Conservation (phyloP, 2,113 vertebrate genomes). For the Ptyas mucosa region DNA sequence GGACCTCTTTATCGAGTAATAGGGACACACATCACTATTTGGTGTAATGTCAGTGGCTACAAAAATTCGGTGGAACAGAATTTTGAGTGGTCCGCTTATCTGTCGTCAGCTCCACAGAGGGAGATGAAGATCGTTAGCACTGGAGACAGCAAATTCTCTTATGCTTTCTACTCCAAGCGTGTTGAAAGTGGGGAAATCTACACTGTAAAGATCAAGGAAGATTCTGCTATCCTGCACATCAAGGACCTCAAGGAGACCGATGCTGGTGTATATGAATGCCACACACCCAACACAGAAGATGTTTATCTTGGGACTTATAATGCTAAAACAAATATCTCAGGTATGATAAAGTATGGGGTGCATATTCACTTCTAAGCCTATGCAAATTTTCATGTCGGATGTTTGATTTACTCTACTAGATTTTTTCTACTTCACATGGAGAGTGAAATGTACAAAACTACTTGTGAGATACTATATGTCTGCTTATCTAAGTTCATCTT, state of each 20-base stretch:
- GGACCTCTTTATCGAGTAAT: conserved; percentile 77
- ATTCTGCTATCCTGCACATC: conserved; percentile 83
- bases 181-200: conserved; percentile 82
- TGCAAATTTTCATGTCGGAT: background rate
- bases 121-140: conserved; percentile 93
- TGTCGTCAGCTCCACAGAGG: conserved; percentile 70
- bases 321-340: conserved; percentile 67
- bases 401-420: background rate
- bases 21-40: conserved; percentile 73
- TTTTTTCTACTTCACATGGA: background rate
- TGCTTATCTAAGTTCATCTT: background rate
- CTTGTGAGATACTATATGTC: background rate
- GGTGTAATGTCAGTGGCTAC: conserved; percentile 79
- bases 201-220: conserved; percentile 79
- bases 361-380: background rate
- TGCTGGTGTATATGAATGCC: conserved; percentile 80
- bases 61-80: conserved; percentile 52
- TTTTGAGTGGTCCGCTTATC: conserved; percentile 93
- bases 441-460: background rate
- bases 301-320: conserved; percentile 74
- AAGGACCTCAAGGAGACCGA: conserved; percentile 80
- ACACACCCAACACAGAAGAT: conserved; percentile 63
- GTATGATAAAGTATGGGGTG: conserved; percentile 57
- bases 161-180: conserved; percentile 80
- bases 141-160: conserved; percentile 80